These are phyloP conservation scores for Mizuhopecten yessoensis DNA, from an alignment of 1,140 invertebrate species.

Conservation along the genomic window DNA sequence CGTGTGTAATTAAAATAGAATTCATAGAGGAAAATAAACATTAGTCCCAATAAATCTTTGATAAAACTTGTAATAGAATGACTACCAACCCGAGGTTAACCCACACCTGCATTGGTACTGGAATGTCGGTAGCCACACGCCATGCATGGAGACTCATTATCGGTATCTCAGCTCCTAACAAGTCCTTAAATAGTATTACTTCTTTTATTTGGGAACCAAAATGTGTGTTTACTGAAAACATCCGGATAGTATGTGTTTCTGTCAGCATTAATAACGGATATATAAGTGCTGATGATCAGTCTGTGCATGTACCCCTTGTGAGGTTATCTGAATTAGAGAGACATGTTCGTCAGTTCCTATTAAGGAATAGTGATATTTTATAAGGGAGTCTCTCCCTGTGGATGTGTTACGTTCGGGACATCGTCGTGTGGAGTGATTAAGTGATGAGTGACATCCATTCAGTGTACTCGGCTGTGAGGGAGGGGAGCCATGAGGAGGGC, in stretches of 20 bases:
- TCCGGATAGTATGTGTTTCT: not conserved
- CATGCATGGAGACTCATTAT: not conserved
- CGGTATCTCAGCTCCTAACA: not conserved
- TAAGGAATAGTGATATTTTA: not conserved
- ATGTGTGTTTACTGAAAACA: not conserved
- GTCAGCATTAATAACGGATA: not conserved
- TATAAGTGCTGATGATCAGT: not conserved
- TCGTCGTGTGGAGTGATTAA: not conserved
- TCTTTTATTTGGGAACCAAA: not conserved
- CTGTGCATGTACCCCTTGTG: no score
- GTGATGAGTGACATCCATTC: not conserved
- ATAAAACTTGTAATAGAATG: not conserved
- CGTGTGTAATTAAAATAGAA: slow-evolving; percentile 35
- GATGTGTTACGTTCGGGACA: not conserved
- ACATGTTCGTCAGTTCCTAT: not conserved
- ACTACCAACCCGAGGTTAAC: not conserved
- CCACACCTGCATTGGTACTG: not conserved
- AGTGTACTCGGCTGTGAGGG: not conserved
- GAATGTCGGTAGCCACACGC: not conserved
- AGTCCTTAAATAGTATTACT: not conserved
- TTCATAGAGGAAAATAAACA: slow-evolving; percentile 28
- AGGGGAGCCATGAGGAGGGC: not conserved
- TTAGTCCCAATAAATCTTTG: not conserved
- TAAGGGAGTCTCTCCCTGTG: not conserved
- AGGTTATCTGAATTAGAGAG: no score